These are phyloP conservation scores for Taenaris catops DNA, from an alignment of 2,888 invertebrate species.

Conservation along the genomic window DNA sequence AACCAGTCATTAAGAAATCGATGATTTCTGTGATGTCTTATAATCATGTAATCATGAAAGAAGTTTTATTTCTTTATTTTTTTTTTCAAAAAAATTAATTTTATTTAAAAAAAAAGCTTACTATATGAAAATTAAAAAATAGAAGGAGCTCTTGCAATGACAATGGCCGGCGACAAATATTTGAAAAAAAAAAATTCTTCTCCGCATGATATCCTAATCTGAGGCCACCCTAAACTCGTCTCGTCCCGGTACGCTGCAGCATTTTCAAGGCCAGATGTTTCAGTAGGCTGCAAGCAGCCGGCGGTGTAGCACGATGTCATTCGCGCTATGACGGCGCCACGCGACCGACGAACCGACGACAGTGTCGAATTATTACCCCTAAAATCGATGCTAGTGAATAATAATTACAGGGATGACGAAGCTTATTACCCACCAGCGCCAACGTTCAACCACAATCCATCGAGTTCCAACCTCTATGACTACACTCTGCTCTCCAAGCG, in stretches of 20 bases:
- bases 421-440: constrained; percentile 58
- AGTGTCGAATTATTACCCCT: constrained; percentile 65
- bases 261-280: constrained; percentile 32
- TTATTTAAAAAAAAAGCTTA: too few species aligned
- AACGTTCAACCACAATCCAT: constrained; percentile 50
- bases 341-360: constrained; percentile 52
- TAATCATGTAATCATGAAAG: too few species aligned
- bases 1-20: too few species aligned
- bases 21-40: too few species aligned
- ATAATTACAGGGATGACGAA: constrained; percentile 61
- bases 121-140: too few species aligned
- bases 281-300: constrained; percentile 56
- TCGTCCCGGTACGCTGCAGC: constrained; percentile 31
- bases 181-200: too few species aligned
- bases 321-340: constrained; percentile 59
- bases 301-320: constrained; percentile 50
- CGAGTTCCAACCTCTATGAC: constrained; percentile 57
- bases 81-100: too few species aligned
- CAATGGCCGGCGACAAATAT: too few species aligned
- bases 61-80: too few species aligned
- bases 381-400: constrained; percentile 68
- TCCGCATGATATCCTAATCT: constrained; percentile 1
- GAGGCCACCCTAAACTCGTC: constrained; percentile 14
- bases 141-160: too few species aligned
- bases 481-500: constrained; percentile 69